phyloP scores from a whole-genome alignment of 2,113 vertebrate species.

The Alligator sinensis region DNA sequence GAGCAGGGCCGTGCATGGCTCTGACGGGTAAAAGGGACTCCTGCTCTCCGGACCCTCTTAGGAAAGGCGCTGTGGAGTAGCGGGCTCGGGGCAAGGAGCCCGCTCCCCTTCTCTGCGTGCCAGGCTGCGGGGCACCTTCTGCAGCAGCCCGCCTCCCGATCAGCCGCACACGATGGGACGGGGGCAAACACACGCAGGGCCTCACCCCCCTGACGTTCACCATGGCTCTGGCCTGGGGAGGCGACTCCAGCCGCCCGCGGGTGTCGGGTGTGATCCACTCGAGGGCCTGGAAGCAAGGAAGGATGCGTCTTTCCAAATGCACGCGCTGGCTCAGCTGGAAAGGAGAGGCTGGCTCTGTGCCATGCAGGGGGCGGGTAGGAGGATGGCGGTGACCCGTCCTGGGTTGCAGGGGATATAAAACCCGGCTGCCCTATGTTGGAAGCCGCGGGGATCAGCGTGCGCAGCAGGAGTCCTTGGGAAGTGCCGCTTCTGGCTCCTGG shows the following conservation, averaged over 20 bases:
- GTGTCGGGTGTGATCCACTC: too few species aligned
- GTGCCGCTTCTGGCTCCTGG: neutral
- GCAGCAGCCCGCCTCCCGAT: too few species aligned
- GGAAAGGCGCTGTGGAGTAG: neutral
- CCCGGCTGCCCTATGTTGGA: too few species aligned
- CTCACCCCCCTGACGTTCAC: neutral
- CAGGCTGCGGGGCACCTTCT: rapidly evolving
- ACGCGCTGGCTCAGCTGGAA: neutral
- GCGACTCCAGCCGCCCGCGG: neutral
- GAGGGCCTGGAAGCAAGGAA: too few species aligned
- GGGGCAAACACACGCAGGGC: too few species aligned
- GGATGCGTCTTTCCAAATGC: too few species aligned
- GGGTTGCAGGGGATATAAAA: too few species aligned
- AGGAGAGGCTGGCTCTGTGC: neutral
- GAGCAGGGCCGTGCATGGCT: neutral
- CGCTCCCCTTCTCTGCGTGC: neutral
- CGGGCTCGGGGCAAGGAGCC: neutral
- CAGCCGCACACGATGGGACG: too few species aligned
- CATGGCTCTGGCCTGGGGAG: neutral
- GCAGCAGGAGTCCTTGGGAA: neutral
- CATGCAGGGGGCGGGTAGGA: rapidly evolving
- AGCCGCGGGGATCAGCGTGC: neutral
- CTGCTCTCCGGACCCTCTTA: neutral
- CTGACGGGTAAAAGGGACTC: neutral
- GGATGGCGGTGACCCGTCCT: neutral